phyloP scores from a whole-genome alignment of 2,113 vertebrate species.

The Erythrolamprus reginae region DNA sequence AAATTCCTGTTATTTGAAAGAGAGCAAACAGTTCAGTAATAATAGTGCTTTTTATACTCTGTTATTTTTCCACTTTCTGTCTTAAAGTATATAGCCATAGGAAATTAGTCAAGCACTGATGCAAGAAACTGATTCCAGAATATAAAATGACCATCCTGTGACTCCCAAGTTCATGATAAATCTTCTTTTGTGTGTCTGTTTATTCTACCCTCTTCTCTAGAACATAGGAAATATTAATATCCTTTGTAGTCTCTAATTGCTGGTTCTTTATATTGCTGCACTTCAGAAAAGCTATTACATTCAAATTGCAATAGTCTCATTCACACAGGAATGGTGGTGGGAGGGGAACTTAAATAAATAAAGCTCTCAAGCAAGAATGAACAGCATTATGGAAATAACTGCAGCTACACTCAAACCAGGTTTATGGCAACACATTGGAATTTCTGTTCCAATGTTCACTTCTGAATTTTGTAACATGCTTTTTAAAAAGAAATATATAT shows the following conservation, averaged over 20 bases:
- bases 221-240: slow-evolving; percentile 24
- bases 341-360: slow-evolving; percentile 40
- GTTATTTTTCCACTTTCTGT: not conserved
- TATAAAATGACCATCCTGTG: not conserved
- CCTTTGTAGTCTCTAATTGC: slow-evolving; percentile 37
- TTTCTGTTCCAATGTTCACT: slow-evolving; percentile 29
- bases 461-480: slow-evolving; percentile 12
- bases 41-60: not conserved
- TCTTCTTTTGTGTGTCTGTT: slow-evolving; percentile 22
- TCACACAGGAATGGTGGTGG: not conserved
- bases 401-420: slow-evolving; percentile 33
- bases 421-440: slow-evolving; percentile 23
- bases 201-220: slow-evolving; percentile 22
- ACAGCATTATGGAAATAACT: not conserved
- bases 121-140: not conserved
- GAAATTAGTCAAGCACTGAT: not conserved
- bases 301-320: slow-evolving; percentile 38
- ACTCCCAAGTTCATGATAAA: not conserved
- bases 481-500: not conserved
- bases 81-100: not conserved
- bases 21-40: not conserved
- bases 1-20: not conserved
- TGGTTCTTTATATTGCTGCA: slow-evolving; percentile 39
- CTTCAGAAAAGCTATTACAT: not conserved
- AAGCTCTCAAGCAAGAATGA: slow-evolving; percentile 51